These are phyloP conservation scores for Ryuthela nishihirai DNA, from an alignment of 2,888 invertebrate species.

Conservation along the genomic window DNA sequence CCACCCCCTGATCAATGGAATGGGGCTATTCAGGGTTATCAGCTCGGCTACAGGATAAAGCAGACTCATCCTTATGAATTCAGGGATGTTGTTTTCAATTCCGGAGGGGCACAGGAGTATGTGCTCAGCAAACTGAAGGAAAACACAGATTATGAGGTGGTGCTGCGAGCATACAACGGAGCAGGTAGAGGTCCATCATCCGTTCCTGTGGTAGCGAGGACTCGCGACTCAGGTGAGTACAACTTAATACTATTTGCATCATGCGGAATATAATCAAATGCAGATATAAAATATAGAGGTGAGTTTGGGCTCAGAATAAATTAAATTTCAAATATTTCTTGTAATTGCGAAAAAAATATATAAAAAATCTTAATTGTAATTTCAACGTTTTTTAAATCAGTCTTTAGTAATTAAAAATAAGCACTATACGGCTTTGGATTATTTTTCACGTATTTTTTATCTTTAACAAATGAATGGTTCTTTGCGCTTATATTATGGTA, in stretches of 20 bases:
- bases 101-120: constrained; percentile 10
- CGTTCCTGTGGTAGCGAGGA: constrained; percentile 29
- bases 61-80: constrained; percentile 17
- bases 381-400: too few species aligned
- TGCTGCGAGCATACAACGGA: constrained; percentile 37
- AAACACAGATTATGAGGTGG: constrained; percentile 31
- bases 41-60: constrained; percentile 16
- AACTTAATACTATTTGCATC: neutral
- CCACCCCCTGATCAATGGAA: constrained; percentile 28
- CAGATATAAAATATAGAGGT: too few species aligned
- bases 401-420: too few species aligned
- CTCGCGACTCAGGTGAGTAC: constrained; percentile 10
- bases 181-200: constrained; percentile 39
- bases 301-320: too few species aligned
- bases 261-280: too few species aligned
- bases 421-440: too few species aligned
- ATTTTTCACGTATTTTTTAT: too few species aligned
- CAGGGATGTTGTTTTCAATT: constrained; percentile 9
- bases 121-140: constrained; percentile 17
- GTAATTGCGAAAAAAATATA: too few species aligned
- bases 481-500: too few species aligned
- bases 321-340: too few species aligned
- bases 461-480: too few species aligned
- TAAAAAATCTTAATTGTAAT: too few species aligned
- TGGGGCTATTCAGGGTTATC: constrained; percentile 27